A percentile compares a stretch with the other conserved stretches of the same genome.
Evolutionary conservation across 2,113 vertebrate species (phyloP).

Genomic region (Ancistrus triradiatus): DNA sequence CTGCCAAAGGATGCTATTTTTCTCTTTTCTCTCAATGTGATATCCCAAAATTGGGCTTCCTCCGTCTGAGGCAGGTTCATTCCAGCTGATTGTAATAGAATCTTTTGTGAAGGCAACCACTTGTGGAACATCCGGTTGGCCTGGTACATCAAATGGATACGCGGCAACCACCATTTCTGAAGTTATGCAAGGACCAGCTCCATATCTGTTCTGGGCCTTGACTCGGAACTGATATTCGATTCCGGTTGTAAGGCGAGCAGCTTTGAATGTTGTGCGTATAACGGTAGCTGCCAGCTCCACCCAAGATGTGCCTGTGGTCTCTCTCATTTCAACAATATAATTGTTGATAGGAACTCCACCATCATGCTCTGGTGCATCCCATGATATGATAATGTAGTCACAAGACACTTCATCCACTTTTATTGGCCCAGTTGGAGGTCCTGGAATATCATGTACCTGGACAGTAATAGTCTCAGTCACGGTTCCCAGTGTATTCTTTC

Average conservation of each 20-base stretch:
- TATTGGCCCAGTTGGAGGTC: slow-evolving; percentile 89
- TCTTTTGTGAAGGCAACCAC: slow-evolving; percentile 88
- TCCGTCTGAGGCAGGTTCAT: slow-evolving; percentile 90
- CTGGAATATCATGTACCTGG: slow-evolving; percentile 92
- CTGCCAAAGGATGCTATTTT: slow-evolving; percentile 95
- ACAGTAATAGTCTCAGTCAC: slow-evolving; percentile 85
- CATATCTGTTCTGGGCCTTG: slow-evolving; percentile 95
- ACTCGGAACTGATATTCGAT: slow-evolving; percentile 95
- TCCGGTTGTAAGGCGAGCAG: slow-evolving; percentile 84
- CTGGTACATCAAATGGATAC: slow-evolving; percentile 94
- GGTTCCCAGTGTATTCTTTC: slow-evolving; percentile 89
- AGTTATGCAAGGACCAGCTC: slow-evolving; percentile 78
- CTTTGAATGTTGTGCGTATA: slow-evolving; percentile 95
- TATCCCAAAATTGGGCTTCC: slow-evolving; percentile 94
- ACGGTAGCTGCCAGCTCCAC: slow-evolving; percentile 90
- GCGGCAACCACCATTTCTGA: slow-evolving; percentile 83
- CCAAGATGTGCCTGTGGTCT: slow-evolving; percentile 92
- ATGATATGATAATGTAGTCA: slow-evolving; percentile 87
- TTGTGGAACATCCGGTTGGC: slow-evolving; percentile 86
- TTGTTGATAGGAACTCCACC: slow-evolving; percentile 96
- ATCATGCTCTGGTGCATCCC: slow-evolving; percentile 90
- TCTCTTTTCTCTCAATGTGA: slow-evolving; percentile 93
- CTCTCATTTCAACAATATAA: slow-evolving; percentile 92
- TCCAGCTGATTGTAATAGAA: slow-evolving; percentile 88
- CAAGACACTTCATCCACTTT: slow-evolving; percentile 94